Percentiles rank a stretch among this genome's conserved stretches.
These are phyloP conservation scores for Otis tarda DNA, from an alignment of 2,113 vertebrate species.

Conservation along the genomic window DNA sequence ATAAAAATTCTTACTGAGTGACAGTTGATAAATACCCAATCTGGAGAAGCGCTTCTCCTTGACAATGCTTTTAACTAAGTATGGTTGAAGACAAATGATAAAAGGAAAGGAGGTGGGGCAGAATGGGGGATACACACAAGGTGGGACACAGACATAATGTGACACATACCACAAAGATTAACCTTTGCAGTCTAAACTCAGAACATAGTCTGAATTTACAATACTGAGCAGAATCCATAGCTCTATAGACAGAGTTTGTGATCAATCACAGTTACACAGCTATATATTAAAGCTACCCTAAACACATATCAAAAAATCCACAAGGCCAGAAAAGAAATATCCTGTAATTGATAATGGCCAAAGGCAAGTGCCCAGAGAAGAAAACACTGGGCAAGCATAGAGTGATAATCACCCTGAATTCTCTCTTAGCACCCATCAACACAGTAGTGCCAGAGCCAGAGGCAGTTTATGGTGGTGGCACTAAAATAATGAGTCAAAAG, in stretches of 20 bases:
- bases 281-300: background rate
- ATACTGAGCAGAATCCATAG: background rate
- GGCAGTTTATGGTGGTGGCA: background rate
- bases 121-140: background rate
- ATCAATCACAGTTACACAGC: background rate
- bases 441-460: background rate
- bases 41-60: background rate
- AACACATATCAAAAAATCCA: background rate
- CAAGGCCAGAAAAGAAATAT: background rate
- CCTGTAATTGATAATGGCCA: background rate
- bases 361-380: background rate
- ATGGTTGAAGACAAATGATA: background rate
- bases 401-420: background rate
- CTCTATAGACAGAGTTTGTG: background rate
- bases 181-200: background rate
- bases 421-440: background rate
- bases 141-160: background rate
- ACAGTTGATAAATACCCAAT: background rate
- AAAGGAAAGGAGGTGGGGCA: accelerated
- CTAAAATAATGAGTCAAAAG: background rate
- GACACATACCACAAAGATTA: background rate
- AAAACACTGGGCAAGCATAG: background rate
- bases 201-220: background rate
- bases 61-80: background rate
- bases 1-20: background rate